These are phyloP conservation scores for Hyalella azteca DNA, from an alignment of 2,888 invertebrate genomes.

Conservation along the genomic window DNA sequence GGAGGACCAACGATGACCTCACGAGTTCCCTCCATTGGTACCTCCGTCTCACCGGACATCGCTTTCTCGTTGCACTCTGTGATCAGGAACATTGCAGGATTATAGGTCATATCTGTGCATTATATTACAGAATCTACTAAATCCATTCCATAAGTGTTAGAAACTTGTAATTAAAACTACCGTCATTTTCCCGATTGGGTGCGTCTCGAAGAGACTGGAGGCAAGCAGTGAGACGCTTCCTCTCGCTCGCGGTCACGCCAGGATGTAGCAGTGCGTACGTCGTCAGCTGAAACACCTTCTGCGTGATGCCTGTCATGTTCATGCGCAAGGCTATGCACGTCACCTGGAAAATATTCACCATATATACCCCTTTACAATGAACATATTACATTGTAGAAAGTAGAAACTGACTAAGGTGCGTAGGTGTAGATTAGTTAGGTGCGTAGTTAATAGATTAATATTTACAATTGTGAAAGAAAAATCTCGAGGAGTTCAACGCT, in stretches of 20 bases:
- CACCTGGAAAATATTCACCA: background rate
- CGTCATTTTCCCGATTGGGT: background rate
- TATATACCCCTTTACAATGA: too few relatives aligned
- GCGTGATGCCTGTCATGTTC: background rate
- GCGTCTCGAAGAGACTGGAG: constrained; percentile 22
- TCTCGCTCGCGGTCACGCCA: background rate
- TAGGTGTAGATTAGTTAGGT: too few relatives aligned
- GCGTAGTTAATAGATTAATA: too few relatives aligned
- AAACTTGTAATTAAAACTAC: too few relatives aligned
- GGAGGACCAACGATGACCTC: background rate
- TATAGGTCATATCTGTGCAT: too few relatives aligned
- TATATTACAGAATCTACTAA: too few relatives aligned
- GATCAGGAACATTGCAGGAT: too few relatives aligned
- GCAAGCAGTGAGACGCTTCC: constrained; percentile 22
- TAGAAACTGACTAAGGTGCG: too few relatives aligned
- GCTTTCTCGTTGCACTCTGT: background rate
- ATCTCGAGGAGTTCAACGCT: too few relatives aligned
- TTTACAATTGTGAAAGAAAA: too few relatives aligned
- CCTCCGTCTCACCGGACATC: background rate
- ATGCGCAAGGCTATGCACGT: constrained; percentile 7
- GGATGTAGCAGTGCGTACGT: constrained; percentile 27
- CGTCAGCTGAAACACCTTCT: constrained; percentile 28
- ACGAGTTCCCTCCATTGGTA: background rate
- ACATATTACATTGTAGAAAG: too few relatives aligned
- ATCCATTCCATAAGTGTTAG: too few relatives aligned